phyloP scores from a whole-genome alignment of 2,113 vertebrate genomes.

The Pedionomus torquatus region DNA sequence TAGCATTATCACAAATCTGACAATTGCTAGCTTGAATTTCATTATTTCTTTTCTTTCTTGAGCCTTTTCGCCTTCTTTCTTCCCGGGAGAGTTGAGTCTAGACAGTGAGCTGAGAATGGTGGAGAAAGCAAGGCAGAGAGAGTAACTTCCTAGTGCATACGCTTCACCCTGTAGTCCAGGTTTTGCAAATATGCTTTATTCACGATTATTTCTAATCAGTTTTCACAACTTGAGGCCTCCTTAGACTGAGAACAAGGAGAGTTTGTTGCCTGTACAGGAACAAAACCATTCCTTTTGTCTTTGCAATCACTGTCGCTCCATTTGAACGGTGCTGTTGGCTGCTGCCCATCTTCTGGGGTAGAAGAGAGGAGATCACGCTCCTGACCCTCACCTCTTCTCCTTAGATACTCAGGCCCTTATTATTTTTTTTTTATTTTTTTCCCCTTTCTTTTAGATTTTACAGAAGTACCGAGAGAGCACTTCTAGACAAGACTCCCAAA shows the following conservation, averaged over 20 bases:
- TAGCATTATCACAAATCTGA: slow-evolving; percentile 34
- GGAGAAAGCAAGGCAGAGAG: background rate
- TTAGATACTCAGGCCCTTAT: background rate
- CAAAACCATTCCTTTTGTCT: background rate
- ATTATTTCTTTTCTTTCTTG: background rate
- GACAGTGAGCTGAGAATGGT: background rate
- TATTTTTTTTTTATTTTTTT: background rate
- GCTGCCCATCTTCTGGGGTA: background rate
- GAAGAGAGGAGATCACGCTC: background rate
- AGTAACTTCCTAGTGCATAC: background rate
- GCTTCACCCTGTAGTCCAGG: background rate
- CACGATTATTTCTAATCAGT: background rate
- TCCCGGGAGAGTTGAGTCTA: slow-evolving; percentile 14
- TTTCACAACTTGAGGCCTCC: background rate
- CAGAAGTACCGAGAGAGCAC: background rate
- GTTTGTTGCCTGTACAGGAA: background rate
- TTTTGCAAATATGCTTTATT: background rate
- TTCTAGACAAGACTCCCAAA: background rate
- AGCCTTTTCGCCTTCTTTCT: background rate
- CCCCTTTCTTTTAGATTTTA: background rate
- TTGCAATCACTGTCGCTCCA: background rate
- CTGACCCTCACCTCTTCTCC: background rate
- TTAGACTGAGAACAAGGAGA: background rate
- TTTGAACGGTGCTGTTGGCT: background rate
- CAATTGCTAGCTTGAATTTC: background rate